Evolutionary conservation across 1,140 invertebrate genomes (phyloP).

Genomic region (Plectrocnemia conspersa): DNA sequence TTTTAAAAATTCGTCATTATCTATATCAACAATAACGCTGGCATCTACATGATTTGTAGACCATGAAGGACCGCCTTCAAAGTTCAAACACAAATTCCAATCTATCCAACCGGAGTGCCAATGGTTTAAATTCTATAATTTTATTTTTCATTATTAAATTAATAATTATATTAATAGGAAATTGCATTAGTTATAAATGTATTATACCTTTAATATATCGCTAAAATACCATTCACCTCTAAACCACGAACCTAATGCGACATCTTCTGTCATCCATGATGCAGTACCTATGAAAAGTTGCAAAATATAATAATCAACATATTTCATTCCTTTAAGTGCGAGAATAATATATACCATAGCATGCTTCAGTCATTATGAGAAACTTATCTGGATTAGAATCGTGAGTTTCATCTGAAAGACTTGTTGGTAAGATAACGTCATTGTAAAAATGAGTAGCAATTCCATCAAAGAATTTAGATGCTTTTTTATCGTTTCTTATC

Average conservation of each 20-base stretch:
- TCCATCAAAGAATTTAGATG: conserved; percentile 62
- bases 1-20: conserved; percentile 71
- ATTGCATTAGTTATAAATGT: background rate
- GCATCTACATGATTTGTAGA: conserved; percentile 71
- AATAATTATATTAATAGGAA: too few species aligned
- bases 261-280: conserved; percentile 40
- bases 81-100: conserved; percentile 83
- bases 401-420: conserved; percentile 53
- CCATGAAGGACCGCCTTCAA: conserved; percentile 79
- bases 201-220: conserved; percentile 60
- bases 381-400: conserved; percentile 62
- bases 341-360: conserved; percentile 36
- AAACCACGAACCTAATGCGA: conserved; percentile 64
- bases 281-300: conserved; percentile 44
- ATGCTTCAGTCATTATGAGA: conserved; percentile 71
- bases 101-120: conserved; percentile 76
- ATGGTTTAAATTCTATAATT: conserved; percentile 64
- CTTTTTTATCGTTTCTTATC: conserved; percentile 42
- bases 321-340: background rate
- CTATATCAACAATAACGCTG: conserved; percentile 68
- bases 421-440: conserved; percentile 51
- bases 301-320: background rate
- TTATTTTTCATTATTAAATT: conserved; percentile 27
- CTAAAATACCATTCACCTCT: conserved; percentile 62
- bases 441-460: conserved; percentile 69